Evolutionary conservation across 1,140 invertebrate genomes (phyloP), one percentile per base, ranked within the genome.

Genomic region (Heliconius hewitsoni): DNA sequence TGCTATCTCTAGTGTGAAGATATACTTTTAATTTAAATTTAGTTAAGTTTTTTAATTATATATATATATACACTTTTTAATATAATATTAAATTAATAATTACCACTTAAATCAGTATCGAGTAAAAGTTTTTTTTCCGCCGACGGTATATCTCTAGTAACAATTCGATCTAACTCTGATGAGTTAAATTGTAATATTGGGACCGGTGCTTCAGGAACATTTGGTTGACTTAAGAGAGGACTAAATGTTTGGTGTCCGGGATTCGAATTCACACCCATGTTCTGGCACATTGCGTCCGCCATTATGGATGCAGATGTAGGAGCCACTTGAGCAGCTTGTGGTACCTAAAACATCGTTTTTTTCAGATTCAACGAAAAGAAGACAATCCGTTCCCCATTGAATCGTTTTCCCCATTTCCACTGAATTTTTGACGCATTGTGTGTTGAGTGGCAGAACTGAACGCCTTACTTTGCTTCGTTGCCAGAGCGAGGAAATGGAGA

Each of bases 121-220:
- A 79, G 57, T 27, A 83, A 83, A 23, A 72, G 82, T 39, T 78
- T 79, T 30, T 77, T 83, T 70, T 87, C 87, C 19, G 87, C 89
- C 0, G 79, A 71, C 1, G 84, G 71, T 6, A 87, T 84, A n/a
- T 81, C 82, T 39, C 82, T 73, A 37, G 85, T 77, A 0, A 89
- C 30, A 1, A 89, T 74, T 11, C 83, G 73, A 3, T 87, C 85
- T 52, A 90, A 78, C 55, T 91, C 91, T 1, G 85, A 82, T 0
- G 91, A 91, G 73, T 87, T 85, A 0, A 92, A 73, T 2, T 86
- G 80, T 1, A 90, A 74, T 6, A 86, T 81, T 0, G 86, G 86
- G 27, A 66, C 60, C 60, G 60, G 60, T 13, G 84, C 81, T 1
- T 77, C 81, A 0, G 82, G 76, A 19, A 83, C 80, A 23, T 82